Conservation (phyloP, 2,797 vertebrate species). For the Lepilemur ruficaudatus region DNA sequence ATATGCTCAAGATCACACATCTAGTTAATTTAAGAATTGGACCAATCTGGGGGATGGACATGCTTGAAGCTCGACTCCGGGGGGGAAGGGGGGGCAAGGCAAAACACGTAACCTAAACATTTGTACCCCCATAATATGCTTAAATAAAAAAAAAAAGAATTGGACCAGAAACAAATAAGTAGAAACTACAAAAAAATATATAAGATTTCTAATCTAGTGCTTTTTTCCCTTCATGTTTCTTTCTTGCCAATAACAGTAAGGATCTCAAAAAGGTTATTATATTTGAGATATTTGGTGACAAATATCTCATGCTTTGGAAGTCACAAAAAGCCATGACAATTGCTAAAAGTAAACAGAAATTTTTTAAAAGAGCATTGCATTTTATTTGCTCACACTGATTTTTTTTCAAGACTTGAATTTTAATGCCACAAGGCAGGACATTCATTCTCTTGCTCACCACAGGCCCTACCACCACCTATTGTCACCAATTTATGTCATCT, state of each 20-base stretch:
- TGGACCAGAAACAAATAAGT: neutral
- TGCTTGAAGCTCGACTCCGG: too few relatives aligned
- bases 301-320: neutral
- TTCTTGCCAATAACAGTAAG: neutral
- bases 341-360: neutral
- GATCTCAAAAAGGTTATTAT: neutral
- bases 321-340: neutral
- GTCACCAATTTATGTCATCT: neutral
- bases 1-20: neutral
- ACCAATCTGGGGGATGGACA: neutral
- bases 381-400: neutral
- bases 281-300: neutral
- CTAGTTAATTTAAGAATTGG: neutral
- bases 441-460: neutral
- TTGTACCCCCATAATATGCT: too few relatives aligned
- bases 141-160: neutral
- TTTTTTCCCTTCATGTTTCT: neutral
- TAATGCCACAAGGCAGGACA: neutral
- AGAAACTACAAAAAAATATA: neutral
- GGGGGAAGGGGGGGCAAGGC: too few relatives aligned
- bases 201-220: neutral
- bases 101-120: too few relatives aligned
- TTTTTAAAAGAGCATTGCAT: neutral
- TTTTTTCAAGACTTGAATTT: neutral
- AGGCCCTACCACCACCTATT: fast-evolving